These are phyloP conservation scores for Drosophila quinaria DNA, from an alignment of 2,888 invertebrate species.

Conservation along the genomic window DNA sequence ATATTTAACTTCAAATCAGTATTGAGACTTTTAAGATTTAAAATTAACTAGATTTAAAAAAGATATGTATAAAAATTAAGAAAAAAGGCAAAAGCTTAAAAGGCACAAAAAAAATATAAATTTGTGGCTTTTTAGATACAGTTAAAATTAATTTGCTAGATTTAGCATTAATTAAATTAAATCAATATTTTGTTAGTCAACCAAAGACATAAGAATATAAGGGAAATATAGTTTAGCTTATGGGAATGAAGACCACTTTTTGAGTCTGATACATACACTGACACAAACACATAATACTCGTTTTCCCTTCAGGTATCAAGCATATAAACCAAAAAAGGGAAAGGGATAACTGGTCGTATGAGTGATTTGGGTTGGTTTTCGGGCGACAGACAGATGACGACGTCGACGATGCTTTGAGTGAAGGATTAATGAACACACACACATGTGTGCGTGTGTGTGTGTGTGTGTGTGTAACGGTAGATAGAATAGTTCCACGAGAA, in stretches of 20 bases:
- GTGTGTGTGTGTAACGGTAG: slow-evolving; percentile 25
- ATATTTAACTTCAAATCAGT: too few species aligned
- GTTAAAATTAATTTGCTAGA: too few species aligned
- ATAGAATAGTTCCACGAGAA: slow-evolving; percentile 27
- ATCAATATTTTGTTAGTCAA: too few species aligned
- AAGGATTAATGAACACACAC: slow-evolving; percentile 64
- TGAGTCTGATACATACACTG: background rate
- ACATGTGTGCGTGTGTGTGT: slow-evolving; percentile 22
- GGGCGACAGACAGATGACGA: slow-evolving; percentile 60
- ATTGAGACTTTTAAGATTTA: too few species aligned
- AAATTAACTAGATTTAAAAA: too few species aligned
- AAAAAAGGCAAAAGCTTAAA: too few species aligned
- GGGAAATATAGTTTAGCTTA: too few species aligned
- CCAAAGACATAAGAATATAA: too few species aligned
- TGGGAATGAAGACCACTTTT: background rate
- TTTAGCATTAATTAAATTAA: too few species aligned
- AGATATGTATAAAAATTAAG: too few species aligned
- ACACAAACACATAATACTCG: background rate
- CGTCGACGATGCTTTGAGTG: slow-evolving; percentile 64
- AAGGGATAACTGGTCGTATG: slow-evolving; percentile 53
- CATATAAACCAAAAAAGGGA: slow-evolving; percentile 1
- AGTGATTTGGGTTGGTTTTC: slow-evolving; percentile 64
- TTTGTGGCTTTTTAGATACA: too few species aligned
- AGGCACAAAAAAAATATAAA: too few species aligned
- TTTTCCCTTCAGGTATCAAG: background rate